Percentiles rank a stretch among this genome's conserved stretches.
Evolutionary conservation across 2,888 invertebrate genomes (phyloP).

Genomic region (Mythimna ferrago): DNA sequence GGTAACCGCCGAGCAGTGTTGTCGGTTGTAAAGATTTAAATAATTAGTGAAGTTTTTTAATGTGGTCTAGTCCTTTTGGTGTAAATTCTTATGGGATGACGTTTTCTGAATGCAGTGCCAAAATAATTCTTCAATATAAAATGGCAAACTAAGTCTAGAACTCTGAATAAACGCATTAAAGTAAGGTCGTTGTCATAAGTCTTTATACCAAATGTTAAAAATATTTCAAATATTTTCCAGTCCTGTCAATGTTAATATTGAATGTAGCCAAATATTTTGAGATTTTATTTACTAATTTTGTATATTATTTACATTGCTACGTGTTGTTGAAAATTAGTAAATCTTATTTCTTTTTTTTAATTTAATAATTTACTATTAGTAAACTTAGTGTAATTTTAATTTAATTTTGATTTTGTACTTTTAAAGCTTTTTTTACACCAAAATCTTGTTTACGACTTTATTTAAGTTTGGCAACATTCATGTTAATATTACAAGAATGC

Average conservation of each 20-base stretch:
- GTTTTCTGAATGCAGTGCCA: not conserved
- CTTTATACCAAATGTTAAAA: conserved; percentile 43
- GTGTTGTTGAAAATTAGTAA: conserved; percentile 49
- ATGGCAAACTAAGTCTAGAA: not conserved
- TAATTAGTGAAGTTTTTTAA: conserved; percentile 46
- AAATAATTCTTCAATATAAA: not conserved
- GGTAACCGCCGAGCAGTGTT: not conserved
- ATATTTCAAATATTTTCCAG: conserved; percentile 47
- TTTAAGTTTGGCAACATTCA: conserved; percentile 60
- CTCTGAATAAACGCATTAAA: not conserved
- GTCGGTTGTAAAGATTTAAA: conserved; percentile 32
- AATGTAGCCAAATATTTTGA: conserved; percentile 60
- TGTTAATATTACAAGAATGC: conserved; percentile 61
- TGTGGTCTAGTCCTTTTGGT: conserved; percentile 56
- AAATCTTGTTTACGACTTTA: not conserved
- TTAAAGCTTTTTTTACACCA: conserved; percentile 1
- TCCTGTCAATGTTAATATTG: conserved; percentile 63
- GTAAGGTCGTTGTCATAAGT: conserved; percentile 8
- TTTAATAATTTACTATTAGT: conserved; percentile 32
- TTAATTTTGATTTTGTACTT: conserved; percentile 26
- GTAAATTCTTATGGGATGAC: conserved; percentile 31
- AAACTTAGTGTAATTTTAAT: conserved; percentile 35
- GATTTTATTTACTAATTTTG: conserved; percentile 55
- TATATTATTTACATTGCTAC: conserved; percentile 45
- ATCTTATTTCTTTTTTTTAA: conserved; percentile 37